phyloP scores from a whole-genome alignment of 2,113 vertebrate species.

The Aspiorhynchus laticeps region DNA sequence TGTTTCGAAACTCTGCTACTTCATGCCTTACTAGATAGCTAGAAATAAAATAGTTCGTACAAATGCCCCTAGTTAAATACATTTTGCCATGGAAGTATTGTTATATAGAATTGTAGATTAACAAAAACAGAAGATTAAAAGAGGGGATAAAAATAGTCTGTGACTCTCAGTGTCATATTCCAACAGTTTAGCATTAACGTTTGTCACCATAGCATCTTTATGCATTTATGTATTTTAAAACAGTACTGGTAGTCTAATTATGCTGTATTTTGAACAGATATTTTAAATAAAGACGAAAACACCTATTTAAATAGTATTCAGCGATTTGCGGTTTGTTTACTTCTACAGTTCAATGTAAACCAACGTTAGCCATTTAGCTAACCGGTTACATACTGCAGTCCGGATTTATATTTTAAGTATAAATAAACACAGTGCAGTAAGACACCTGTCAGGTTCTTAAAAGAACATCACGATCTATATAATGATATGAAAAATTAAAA shows the following conservation, averaged over 20 bases:
- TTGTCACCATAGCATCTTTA: background rate
- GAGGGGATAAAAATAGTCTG: conserved; percentile 14
- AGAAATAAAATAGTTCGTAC: background rate
- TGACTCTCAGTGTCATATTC: conserved; percentile 14
- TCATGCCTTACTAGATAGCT: background rate
- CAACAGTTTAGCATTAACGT: background rate
- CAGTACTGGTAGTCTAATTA: background rate
- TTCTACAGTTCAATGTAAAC: background rate
- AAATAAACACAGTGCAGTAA: background rate
- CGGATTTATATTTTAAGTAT: background rate
- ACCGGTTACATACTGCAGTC: background rate
- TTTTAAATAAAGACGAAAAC: background rate
- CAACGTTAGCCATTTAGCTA: background rate
- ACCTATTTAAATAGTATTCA: background rate
- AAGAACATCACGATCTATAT: background rate
- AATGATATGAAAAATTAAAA: background rate
- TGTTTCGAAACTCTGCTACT: background rate
- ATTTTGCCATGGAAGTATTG: background rate
- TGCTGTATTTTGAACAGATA: background rate
- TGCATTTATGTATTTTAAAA: background rate
- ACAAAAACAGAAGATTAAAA: background rate
- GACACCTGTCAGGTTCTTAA: background rate
- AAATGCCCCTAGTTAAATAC: background rate
- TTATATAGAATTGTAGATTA: background rate
- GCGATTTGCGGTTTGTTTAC: background rate